These are phyloP conservation scores for Heliangelus exortis DNA, from an alignment of 2,797 vertebrate genomes.

Conservation along the genomic window DNA sequence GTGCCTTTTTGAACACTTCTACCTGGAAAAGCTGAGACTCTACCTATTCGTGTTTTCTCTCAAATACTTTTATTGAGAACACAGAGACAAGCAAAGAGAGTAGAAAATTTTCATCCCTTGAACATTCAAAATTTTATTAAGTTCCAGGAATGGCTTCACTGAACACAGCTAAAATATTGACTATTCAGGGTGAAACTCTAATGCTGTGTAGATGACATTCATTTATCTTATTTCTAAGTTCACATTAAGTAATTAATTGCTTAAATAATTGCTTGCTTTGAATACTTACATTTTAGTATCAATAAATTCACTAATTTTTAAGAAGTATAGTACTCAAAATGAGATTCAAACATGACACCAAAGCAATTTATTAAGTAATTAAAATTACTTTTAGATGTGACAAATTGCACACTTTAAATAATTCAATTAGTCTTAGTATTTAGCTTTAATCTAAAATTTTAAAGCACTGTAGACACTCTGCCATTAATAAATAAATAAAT, in stretches of 20 bases:
- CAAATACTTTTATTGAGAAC: background rate
- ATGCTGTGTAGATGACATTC: background rate
- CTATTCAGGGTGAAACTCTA: background rate
- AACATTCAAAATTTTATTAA: background rate
- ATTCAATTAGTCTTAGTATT: constrained; percentile 52
- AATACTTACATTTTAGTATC: constrained; percentile 42
- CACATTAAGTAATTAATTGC: constrained; percentile 24
- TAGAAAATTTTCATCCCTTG: background rate
- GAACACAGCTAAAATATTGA: background rate
- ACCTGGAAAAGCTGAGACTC: background rate
- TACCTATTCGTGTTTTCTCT: background rate
- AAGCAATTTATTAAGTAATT: constrained; percentile 61
- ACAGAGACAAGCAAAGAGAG: background rate
- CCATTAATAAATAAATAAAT: background rate
- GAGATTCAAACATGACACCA: constrained; percentile 28
- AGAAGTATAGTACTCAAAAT: constrained; percentile 43
- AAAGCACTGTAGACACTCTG: background rate
- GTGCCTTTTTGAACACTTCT: background rate
- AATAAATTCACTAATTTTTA: constrained; percentile 19
- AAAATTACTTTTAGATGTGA: constrained; percentile 33
- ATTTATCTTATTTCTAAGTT: constrained; percentile 10
- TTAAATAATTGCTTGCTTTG: constrained; percentile 47
- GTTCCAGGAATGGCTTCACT: background rate
- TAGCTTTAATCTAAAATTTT: background rate
- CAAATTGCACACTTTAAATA: constrained; percentile 46